Conservation (phyloP, 2,113 vertebrate species). For the Porphyrio hochstetteri region DNA sequence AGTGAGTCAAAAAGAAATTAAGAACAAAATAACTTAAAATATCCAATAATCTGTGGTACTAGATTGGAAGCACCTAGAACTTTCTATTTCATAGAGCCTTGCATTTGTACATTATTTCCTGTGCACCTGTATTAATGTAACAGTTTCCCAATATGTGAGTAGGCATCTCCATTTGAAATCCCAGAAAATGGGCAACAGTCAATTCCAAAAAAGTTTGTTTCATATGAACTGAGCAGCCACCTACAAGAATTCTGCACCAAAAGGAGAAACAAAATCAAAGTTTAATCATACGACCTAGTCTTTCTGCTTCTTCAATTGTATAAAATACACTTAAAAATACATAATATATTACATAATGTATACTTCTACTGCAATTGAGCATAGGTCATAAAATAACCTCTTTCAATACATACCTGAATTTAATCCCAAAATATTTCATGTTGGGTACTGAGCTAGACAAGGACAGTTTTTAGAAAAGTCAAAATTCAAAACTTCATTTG, state of each 20-base stretch:
- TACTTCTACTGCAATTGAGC: not conserved
- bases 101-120: not conserved
- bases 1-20: not conserved
- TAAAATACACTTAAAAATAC: not conserved
- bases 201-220: not conserved
- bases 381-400: not conserved
- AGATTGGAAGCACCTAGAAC: not conserved
- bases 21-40: not conserved
- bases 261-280: not conserved
- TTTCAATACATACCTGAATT: not conserved
- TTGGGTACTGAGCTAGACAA: not conserved
- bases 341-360: not conserved
- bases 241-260: not conserved
- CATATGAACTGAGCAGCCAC: not conserved
- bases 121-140: not conserved
- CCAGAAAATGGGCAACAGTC: not conserved
- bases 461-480: not conserved
- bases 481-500: not conserved
- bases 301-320: not conserved
- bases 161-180: not conserved
- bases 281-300: not conserved
- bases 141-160: not conserved
- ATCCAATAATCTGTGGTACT: not conserved
- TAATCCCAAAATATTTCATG: not conserved
- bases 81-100: not conserved